A percentile compares a stretch with the other conserved stretches of the same genome.
Evolutionary conservation across 92 coral and sea anemone genomes (phyloP).

Genomic region (Chrysogorgia sp.): DNA sequence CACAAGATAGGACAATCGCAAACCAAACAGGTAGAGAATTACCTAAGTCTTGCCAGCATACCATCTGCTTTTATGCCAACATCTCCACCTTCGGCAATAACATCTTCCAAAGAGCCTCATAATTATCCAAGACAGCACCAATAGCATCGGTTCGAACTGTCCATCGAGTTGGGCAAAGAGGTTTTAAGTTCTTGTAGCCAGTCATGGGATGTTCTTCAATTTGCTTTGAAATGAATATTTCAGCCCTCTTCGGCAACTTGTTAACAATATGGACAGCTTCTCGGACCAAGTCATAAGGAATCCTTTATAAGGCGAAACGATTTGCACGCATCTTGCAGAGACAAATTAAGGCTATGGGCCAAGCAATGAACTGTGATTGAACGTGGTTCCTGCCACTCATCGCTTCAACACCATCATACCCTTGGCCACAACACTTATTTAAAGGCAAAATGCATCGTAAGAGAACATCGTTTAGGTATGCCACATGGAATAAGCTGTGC

Average conservation of each 20-base stretch:
- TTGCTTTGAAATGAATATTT: constrained; percentile 1
- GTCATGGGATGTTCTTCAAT: not conserved
- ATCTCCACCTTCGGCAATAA: constrained; percentile 18
- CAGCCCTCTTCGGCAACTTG: constrained; percentile 24
- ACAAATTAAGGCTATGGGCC: constrained; percentile 21
- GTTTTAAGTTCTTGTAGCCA: constrained; percentile 30
- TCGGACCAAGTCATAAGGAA: constrained; percentile 19
- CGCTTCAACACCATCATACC: constrained; percentile 34
- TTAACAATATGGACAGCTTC: constrained; percentile 10
- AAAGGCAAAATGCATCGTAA: not conserved
- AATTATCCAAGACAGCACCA: not conserved
- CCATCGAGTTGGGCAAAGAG: constrained; percentile 58
- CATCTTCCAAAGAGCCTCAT: constrained; percentile 14
- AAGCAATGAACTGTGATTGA: constrained; percentile 9
- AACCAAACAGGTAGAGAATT: constrained; percentile 35
- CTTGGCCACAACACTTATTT: constrained; percentile 22
- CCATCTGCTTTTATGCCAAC: constrained; percentile 26
- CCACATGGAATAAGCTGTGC: constrained; percentile 27
- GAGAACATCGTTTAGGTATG: constrained; percentile 12
- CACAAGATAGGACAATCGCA: constrained; percentile 31
- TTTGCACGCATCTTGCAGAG: constrained; percentile 1
- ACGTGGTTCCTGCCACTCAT: constrained; percentile 13
- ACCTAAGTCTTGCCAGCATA: constrained; percentile 4
- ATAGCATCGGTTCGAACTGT: constrained; percentile 29
- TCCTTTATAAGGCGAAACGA: constrained; percentile 2